phyloP scores from a whole-genome alignment of 92 coral and sea anemone genomes.

The Zoanthus sociatus region DNA sequence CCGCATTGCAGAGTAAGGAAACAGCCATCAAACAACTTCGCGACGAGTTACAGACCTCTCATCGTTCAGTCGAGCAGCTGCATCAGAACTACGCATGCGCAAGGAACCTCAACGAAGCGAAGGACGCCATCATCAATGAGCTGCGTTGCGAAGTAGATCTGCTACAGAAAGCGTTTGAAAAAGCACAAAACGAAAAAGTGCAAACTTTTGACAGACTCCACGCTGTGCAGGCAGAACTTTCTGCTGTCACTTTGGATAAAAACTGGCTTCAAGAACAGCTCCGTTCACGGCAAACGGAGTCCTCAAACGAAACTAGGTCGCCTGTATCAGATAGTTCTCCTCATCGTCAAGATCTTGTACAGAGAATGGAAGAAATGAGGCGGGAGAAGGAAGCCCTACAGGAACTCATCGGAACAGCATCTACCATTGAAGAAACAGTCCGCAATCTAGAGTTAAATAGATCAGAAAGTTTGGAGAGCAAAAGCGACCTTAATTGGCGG shows the following conservation, averaged over 20 bases:
- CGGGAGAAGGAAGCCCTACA: constrained; percentile 83
- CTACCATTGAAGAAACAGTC: constrained; percentile 86
- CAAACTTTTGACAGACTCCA: constrained; percentile 71
- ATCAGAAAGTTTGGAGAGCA: constrained; percentile 33
- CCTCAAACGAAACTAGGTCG: constrained; percentile 54
- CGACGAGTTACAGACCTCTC: constrained; percentile 73
- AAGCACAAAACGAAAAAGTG: constrained; percentile 76
- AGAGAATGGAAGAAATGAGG: constrained; percentile 73
- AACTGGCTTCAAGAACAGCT: constrained; percentile 84
- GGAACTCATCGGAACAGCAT: constrained; percentile 82
- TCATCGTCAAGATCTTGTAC: constrained; percentile 63
- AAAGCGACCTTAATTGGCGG: constrained; percentile 34
- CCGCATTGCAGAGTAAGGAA: constrained; percentile 73
- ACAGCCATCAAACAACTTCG: constrained; percentile 80
- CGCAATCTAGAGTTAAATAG: constrained; percentile 59
- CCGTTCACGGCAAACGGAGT: constrained; percentile 55
- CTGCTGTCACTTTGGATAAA: constrained; percentile 77
- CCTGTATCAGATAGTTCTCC: constrained; percentile 32
- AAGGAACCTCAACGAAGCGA: constrained; percentile 75
- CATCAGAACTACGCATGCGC: constrained; percentile 91
- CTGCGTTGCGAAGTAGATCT: constrained; percentile 82
- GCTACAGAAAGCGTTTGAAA: constrained; percentile 83
- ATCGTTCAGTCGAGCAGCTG: constrained; percentile 79
- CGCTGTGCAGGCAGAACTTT: constrained; percentile 81
- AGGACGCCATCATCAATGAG: constrained; percentile 82